phyloP scores from a whole-genome alignment of 1,140 invertebrate species.

The Vollenhovia emeryi region DNA sequence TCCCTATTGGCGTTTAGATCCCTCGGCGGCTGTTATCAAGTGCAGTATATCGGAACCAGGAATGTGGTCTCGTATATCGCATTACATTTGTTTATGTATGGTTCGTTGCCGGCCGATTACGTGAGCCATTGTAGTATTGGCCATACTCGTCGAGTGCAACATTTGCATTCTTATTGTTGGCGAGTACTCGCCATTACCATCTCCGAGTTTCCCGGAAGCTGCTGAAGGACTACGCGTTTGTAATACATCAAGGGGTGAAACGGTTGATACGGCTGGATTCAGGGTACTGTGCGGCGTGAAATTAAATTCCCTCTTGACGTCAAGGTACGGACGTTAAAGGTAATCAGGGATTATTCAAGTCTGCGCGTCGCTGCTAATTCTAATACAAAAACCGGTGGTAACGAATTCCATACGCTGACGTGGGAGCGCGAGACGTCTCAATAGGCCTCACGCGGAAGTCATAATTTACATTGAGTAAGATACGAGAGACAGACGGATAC shows the following conservation, averaged over 20 bases:
- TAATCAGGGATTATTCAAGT: slow-evolving; percentile 51
- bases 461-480: slow-evolving; percentile 53
- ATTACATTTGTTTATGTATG: slow-evolving; percentile 54
- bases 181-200: slow-evolving; percentile 41
- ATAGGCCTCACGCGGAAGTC: slow-evolving; percentile 39
- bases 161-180: slow-evolving; percentile 63
- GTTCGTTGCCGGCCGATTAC: slow-evolving; percentile 55
- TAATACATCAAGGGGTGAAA: background rate
- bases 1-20: slow-evolving; percentile 34
- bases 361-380: background rate
- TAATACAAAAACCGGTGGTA: slow-evolving; percentile 32
- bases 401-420: slow-evolving; percentile 13
- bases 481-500: background rate
- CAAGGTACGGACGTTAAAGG: slow-evolving; percentile 27
- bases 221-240: background rate
- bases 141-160: slow-evolving; percentile 9
- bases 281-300: slow-evolving; percentile 21
- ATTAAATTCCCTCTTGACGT: slow-evolving; percentile 34
- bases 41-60: slow-evolving; percentile 38
- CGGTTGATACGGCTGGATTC: slow-evolving; percentile 53
- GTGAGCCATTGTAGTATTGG: slow-evolving; percentile 48
- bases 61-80: slow-evolving; percentile 51
- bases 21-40: slow-evolving; percentile 25
- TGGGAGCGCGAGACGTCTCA: slow-evolving; percentile 42
- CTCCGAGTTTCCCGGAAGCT: slow-evolving; percentile 43